A percentile compares a stretch with the other conserved stretches of the same genome.
phyloP scores from a whole-genome alignment of 2,113 vertebrate species.

The Peromyscus maniculatus region DNA sequence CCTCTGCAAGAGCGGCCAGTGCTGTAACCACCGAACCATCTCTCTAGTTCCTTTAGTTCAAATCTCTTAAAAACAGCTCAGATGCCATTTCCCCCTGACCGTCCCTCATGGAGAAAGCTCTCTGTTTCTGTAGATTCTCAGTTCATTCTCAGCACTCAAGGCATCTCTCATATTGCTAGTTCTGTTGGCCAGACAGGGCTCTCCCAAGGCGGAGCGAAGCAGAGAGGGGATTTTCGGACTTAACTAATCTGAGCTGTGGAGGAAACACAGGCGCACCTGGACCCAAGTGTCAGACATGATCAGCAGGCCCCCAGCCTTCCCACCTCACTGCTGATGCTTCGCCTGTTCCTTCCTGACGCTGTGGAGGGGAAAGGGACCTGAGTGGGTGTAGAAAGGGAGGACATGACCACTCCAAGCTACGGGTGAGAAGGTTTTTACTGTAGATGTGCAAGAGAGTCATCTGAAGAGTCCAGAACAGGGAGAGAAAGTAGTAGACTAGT shows the following conservation, averaged over 20 bases:
- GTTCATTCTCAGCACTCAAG: background rate
- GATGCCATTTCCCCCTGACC: background rate
- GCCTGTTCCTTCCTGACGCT: background rate
- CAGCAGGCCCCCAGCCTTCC: background rate
- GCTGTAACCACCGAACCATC: background rate
- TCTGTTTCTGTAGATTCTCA: background rate
- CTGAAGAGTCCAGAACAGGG: background rate
- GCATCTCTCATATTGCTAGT: background rate
- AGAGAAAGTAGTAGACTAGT: too few relatives aligned
- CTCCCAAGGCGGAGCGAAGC: background rate
- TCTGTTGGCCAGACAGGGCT: background rate
- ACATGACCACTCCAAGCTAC: background rate
- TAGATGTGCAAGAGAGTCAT: background rate
- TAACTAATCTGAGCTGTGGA: background rate
- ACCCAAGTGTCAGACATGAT: background rate
- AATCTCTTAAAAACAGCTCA: background rate
- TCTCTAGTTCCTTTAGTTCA: background rate
- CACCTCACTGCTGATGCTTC: background rate
- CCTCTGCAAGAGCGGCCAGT: background rate
- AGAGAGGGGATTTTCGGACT: background rate
- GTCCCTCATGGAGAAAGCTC: background rate
- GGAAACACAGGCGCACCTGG: background rate
- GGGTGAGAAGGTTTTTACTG: background rate
- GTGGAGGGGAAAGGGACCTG: background rate
- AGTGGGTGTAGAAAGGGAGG: background rate